A percentile compares a stretch with the other conserved stretches of the same genome.
phyloP scores from a whole-genome alignment of 2,797 vertebrate species.

The Adrianichthys oophorus region DNA sequence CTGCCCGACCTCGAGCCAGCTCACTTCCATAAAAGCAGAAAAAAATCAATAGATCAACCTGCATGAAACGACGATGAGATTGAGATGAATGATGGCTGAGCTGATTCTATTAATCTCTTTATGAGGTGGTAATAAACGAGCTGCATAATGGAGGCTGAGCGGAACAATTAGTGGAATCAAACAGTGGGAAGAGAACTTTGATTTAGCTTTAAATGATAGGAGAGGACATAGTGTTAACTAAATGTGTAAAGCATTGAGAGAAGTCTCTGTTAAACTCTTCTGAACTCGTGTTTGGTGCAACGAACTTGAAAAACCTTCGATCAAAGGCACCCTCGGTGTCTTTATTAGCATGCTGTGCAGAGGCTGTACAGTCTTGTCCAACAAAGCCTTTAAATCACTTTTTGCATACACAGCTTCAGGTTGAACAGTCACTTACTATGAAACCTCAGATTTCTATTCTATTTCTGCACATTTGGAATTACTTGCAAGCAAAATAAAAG shows the following conservation, averaged over 20 bases:
- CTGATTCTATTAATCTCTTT: conserved; percentile 71
- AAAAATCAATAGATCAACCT: conserved; percentile 69
- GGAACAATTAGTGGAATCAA: conserved; percentile 41
- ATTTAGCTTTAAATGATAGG: conserved; percentile 47
- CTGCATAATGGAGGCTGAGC: conserved; percentile 57
- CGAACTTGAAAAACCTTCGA: too few species aligned
- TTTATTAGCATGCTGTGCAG: too few species aligned
- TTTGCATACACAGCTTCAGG: too few species aligned
- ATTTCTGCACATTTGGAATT: too few species aligned
- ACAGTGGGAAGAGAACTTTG: conserved; percentile 32
- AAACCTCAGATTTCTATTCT: too few species aligned
- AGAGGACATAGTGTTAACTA: conserved; percentile 19
- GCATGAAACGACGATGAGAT: conserved; percentile 61
- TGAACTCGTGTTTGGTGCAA: background rate
- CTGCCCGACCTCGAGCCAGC: conserved; percentile 64
- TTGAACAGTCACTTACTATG: too few species aligned
- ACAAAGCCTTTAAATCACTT: too few species aligned
- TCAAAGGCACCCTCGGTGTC: too few species aligned
- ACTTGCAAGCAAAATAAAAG: too few species aligned
- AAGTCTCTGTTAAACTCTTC: background rate
- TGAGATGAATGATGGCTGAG: conserved; percentile 68
- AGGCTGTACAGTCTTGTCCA: too few species aligned
- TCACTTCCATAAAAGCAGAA: conserved; percentile 42
- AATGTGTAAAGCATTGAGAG: conserved; percentile 16
- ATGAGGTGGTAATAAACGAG: conserved; percentile 58